These are phyloP conservation scores for Pimpla rufipes DNA, from an alignment of 2,888 invertebrate species.

Conservation along the genomic window DNA sequence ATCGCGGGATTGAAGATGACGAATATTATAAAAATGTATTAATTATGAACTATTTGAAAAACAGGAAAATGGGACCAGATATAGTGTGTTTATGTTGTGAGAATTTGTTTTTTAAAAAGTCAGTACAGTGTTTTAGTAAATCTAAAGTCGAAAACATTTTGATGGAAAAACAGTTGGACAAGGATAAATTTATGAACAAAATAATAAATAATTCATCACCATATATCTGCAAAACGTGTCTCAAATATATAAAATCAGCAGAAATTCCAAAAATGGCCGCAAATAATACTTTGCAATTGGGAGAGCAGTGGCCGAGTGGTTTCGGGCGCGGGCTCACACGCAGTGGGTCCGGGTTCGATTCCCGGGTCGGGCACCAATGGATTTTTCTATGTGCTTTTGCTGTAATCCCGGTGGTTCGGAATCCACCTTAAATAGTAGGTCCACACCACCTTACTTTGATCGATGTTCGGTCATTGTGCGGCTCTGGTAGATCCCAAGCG, in stretches of 20 bases:
- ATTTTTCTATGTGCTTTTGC: too few relatives aligned
- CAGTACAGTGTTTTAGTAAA: neutral
- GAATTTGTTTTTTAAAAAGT: neutral
- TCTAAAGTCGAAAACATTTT: neutral
- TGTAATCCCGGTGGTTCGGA: too few relatives aligned
- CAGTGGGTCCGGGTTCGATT: too few relatives aligned
- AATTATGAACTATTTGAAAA: constrained; percentile 48
- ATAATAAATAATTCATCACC: constrained; percentile 37
- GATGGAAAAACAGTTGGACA: neutral
- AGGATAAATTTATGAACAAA: constrained; percentile 13
- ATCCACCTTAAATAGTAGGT: too few relatives aligned
- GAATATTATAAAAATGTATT: constrained; percentile 32
- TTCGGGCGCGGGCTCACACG: too few relatives aligned
- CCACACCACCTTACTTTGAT: too few relatives aligned
- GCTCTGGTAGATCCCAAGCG: too few relatives aligned
- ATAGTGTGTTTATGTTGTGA: constrained; percentile 62
- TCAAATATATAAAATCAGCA: constrained; percentile 19
- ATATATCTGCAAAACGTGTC: constrained; percentile 36
- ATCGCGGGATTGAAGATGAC: neutral
- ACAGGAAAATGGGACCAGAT: constrained; percentile 45
- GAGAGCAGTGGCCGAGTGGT: too few relatives aligned
- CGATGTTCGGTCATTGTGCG: too few relatives aligned
- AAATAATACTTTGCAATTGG: too few relatives aligned
- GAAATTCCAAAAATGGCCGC: constrained; percentile 54
- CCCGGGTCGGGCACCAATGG: too few relatives aligned